Conservation (phyloP, 2,797 vertebrate genomes). For the Artibeus jamaicensis region DNA sequence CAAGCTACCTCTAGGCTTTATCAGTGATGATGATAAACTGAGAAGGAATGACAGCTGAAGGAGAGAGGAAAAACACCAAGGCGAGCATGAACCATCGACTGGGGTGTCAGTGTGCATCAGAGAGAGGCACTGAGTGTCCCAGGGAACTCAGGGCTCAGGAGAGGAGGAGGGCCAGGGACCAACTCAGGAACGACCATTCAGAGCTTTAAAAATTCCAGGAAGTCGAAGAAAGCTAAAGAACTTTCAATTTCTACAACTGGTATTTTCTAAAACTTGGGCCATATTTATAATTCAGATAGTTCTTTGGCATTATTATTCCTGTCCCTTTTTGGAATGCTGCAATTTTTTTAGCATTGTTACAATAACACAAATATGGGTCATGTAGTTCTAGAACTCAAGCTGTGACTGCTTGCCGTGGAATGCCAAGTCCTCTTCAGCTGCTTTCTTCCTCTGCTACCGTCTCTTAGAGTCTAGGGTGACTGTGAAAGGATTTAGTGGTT, state of each 20-base stretch:
- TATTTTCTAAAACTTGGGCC: not conserved
- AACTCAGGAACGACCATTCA: constrained; percentile 41
- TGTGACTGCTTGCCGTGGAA: not conserved
- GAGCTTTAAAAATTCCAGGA: constrained; percentile 13
- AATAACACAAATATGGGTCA: not conserved
- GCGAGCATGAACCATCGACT: not conserved
- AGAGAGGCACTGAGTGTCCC: not conserved
- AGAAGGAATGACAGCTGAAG: constrained; percentile 59
- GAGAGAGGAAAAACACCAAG: constrained; percentile 20
- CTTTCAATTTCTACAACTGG: not conserved
- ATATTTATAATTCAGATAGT: not conserved
- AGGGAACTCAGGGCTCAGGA: not conserved
- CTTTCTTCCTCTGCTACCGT: not conserved
- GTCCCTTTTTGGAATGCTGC: not conserved
- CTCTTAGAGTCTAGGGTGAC: not conserved
- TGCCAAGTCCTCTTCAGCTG: not conserved
- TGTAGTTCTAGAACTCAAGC: not conserved
- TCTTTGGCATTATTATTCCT: not conserved
- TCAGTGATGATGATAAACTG: constrained; percentile 59
- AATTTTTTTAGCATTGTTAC: not conserved
- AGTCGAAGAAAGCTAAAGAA: not conserved
- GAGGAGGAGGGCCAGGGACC: not conserved
- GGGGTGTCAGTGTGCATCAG: accelerated
- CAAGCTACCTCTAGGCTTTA: not conserved
- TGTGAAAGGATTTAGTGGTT: not conserved